phyloP scores from a whole-genome alignment of 2,797 vertebrate genomes.

The Bovichtus variegatus region DNA sequence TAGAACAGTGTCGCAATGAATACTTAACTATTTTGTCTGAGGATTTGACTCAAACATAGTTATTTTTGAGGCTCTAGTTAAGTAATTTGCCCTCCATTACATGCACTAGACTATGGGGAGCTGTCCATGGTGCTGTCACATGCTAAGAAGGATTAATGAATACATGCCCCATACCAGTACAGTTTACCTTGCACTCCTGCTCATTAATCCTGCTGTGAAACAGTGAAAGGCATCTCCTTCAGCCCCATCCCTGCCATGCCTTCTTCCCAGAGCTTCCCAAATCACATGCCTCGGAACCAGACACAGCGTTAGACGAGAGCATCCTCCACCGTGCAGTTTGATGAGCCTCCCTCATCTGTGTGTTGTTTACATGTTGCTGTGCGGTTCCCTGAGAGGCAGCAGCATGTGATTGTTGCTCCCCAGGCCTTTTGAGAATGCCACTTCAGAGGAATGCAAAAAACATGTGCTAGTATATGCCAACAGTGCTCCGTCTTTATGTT shows the following conservation, averaged over 20 bases:
- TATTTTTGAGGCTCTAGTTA: conserved; percentile 1
- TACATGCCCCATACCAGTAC: conserved; percentile 17
- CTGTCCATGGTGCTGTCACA: conserved; percentile 57
- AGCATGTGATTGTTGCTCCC: conserved; percentile 44
- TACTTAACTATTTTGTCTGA: conserved; percentile 16
- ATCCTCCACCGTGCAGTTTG: conserved; percentile 8
- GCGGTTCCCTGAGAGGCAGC: conserved; percentile 38
- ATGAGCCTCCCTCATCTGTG: conserved; percentile 32
- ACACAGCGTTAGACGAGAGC: conserved; percentile 32
- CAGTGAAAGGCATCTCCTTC: conserved; percentile 21
- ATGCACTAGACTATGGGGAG: conserved; percentile 1
- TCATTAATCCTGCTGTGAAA: conserved; percentile 36
- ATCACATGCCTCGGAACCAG: conserved; percentile 30
- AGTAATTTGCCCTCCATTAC: background rate
- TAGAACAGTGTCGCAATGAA: background rate
- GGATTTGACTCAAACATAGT: background rate
- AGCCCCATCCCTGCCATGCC: background rate
- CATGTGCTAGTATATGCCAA: conserved; percentile 19
- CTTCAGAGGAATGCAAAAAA: conserved; percentile 58
- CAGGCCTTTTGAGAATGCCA: conserved; percentile 36
- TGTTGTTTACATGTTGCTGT: conserved; percentile 66
- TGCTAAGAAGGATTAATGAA: conserved; percentile 44
- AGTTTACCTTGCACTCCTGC: conserved; percentile 29
- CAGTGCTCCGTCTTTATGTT: conserved; percentile 23
- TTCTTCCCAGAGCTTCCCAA: conserved; percentile 2